Conservation (phyloP, 2,888 invertebrate genomes). For the Amphipoea lucens region DNA sequence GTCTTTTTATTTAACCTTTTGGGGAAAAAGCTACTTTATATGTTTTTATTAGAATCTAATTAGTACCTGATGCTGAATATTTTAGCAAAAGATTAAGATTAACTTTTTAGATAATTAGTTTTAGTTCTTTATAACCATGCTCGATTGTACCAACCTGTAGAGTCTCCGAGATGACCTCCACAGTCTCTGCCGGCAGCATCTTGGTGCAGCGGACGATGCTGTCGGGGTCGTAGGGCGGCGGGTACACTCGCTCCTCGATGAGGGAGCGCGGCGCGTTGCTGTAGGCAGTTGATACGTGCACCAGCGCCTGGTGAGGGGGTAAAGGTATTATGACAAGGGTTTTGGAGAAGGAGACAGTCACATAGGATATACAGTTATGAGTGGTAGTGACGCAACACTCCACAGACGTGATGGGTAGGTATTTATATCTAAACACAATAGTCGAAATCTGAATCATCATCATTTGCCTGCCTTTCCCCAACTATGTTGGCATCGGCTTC, state of each 20-base stretch:
- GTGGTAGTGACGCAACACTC: neutral
- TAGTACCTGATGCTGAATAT: no score
- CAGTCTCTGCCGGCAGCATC: constrained; percentile 91
- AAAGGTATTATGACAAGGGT: neutral
- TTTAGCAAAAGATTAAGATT: no score
- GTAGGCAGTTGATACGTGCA: constrained; percentile 99
- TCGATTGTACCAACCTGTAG: constrained; percentile 86
- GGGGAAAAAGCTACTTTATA: no score
- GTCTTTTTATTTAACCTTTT: no score
- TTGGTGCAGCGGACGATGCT: constrained; percentile 91
- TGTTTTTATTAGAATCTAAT: no score
- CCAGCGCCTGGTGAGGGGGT: constrained; percentile 89
- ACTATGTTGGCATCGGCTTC: no score
- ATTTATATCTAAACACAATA: no score
- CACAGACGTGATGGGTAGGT: neutral
- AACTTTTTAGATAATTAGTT: no score
- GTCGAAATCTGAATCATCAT: no score
- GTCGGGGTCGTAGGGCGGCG: constrained; percentile 91
- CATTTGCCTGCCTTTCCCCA: no score
- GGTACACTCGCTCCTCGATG: constrained; percentile 96
- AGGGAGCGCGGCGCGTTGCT: constrained; percentile 96
- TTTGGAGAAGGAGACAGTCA: neutral
- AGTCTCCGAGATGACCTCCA: constrained; percentile 90
- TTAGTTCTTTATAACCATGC: no score
- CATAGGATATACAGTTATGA: no score